Conservation (phyloP, 1,140 invertebrate genomes). For the Drosophila suzukii region DNA sequence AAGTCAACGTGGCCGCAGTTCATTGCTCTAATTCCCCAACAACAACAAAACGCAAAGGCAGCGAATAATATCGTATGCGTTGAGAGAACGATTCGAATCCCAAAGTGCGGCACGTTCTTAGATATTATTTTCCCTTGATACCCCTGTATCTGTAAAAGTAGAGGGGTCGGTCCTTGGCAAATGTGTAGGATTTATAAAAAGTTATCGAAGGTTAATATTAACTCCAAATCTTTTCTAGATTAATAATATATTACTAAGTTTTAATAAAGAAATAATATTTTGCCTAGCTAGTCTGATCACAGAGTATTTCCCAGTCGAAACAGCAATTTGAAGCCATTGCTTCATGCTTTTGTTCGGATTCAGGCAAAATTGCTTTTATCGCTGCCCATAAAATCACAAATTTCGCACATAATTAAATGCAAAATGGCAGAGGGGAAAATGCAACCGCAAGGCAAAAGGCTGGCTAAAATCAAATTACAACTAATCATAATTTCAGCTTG, state of each 20-base stretch:
- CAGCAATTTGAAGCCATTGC: too few species aligned
- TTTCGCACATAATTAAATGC: conserved; percentile 78
- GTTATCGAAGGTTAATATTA: too few species aligned
- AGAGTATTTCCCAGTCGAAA: background rate
- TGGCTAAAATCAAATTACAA: conserved; percentile 70
- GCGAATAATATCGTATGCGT: conserved; percentile 36
- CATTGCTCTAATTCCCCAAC: conserved; percentile 63
- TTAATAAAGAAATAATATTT: too few species aligned
- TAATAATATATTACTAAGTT: too few species aligned
- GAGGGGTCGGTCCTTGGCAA: too few species aligned
- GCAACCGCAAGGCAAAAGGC: conserved; percentile 30
- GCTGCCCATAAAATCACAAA: conserved; percentile 50
- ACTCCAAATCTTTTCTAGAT: too few species aligned
- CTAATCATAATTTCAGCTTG: conserved; percentile 62
- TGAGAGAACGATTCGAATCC: conserved; percentile 26
- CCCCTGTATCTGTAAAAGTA: background rate
- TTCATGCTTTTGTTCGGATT: conserved; percentile 32
- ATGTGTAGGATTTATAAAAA: too few species aligned
- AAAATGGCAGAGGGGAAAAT: conserved; percentile 26
- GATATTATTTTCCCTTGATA: conserved; percentile 32
- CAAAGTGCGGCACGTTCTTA: conserved; percentile 36
- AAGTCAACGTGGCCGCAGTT: conserved; percentile 60
- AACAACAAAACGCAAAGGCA: conserved; percentile 13
- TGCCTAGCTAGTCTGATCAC: background rate
- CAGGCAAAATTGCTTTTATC: conserved; percentile 32